Percentiles rank a stretch among this genome's conserved stretches.
These are phyloP conservation scores for Heterochromis multidens DNA, from an alignment of 2,113 vertebrate genomes.

Conservation along the genomic window DNA sequence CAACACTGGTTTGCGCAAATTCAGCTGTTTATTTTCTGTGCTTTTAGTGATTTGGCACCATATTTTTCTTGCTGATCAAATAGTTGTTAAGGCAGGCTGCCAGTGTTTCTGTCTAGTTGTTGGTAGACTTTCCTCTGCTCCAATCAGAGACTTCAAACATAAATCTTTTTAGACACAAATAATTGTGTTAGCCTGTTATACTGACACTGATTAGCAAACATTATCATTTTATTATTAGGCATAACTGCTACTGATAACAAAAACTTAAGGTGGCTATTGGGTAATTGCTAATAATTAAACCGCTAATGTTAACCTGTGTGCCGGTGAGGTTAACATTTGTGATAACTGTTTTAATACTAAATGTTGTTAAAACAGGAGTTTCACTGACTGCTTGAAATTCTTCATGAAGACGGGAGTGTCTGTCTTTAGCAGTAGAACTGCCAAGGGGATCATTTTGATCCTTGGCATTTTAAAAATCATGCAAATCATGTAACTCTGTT, in stretches of 20 bases:
- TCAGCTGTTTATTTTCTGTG: not conserved
- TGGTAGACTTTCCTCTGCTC: not conserved
- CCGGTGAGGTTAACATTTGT: not conserved
- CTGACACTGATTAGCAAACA: not conserved
- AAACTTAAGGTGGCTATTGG: not conserved
- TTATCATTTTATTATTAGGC: no score
- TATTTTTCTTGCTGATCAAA: not conserved
- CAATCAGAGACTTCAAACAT: not conserved
- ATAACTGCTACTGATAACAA: not conserved
- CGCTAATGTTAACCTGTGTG: not conserved
- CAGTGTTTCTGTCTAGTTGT: not conserved
- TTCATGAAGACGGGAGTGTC: no score
- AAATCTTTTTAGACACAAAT: not conserved
- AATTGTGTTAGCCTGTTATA: not conserved
- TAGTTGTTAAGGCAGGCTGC: not conserved
- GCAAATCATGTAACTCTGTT: no score
- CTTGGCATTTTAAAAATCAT: no score
- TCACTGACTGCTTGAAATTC: no score
- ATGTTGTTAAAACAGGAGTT: no score
- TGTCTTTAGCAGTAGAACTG: no score
- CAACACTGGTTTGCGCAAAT: not conserved
- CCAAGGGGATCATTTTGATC: no score
- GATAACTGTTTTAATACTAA: not conserved
- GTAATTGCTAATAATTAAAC: not conserved
- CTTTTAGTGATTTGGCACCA: not conserved